Conservation (phyloP, 2,113 vertebrate species). For the Propithecus coquereli region DNA sequence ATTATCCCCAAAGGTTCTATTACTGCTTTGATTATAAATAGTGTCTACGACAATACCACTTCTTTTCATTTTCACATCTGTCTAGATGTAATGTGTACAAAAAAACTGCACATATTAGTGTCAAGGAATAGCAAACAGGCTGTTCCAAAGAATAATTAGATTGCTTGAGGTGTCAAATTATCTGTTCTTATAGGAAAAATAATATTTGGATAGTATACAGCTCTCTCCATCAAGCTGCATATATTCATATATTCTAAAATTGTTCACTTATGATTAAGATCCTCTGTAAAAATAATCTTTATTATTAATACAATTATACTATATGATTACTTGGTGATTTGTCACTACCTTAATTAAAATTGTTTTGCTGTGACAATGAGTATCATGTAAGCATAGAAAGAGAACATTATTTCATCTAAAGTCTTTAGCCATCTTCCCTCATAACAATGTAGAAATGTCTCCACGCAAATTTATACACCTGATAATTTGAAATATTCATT, state of each 20-base stretch:
- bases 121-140: background rate
- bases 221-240: background rate
- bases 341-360: background rate
- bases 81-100: background rate
- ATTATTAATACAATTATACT: background rate
- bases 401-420: background rate
- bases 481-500: background rate
- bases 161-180: background rate
- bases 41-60: background rate
- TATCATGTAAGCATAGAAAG: background rate
- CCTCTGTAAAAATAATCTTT: background rate
- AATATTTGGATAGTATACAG: background rate
- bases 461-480: background rate
- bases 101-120: background rate
- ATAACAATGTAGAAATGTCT: background rate
- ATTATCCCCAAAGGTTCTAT: background rate
- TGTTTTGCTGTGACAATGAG: background rate
- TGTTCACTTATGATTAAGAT: background rate
- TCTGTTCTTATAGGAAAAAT: conserved; percentile 15
- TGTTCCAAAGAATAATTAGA: background rate
- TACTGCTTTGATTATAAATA: background rate
- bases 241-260: background rate
- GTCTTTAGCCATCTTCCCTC: background rate
- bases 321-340: background rate
- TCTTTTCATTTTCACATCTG: background rate